phyloP scores from a whole-genome alignment of 2,797 vertebrate genomes.

The Chelonia mydas region DNA sequence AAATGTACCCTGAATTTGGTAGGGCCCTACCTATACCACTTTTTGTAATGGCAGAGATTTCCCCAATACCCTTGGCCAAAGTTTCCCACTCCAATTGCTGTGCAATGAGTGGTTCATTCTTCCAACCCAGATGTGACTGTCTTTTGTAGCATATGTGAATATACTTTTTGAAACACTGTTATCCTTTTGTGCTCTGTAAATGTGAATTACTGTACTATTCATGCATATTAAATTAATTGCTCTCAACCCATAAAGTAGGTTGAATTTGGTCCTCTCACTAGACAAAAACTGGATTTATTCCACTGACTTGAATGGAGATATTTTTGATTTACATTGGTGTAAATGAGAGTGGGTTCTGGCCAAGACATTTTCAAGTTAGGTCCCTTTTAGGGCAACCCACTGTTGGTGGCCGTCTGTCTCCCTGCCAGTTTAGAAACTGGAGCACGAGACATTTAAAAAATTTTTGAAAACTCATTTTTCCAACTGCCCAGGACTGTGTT shows the following conservation, averaged over 20 bases:
- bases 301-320: neutral
- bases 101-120: neutral
- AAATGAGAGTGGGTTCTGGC: neutral
- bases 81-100: neutral
- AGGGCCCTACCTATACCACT: no score
- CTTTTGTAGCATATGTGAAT: neutral
- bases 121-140: accelerated
- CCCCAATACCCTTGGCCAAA: neutral
- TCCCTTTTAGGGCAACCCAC: conserved; percentile 49
- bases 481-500: conserved; percentile 53
- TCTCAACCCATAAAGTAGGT: neutral
- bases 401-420: conserved; percentile 66
- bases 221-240: neutral
- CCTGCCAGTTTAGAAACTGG: conserved; percentile 59
- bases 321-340: neutral
- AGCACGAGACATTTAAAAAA: conserved; percentile 66
- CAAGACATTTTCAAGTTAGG: neutral
- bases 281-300: neutral
- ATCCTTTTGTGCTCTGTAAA: neutral
- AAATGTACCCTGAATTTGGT: no score
- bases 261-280: neutral
- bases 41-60: neutral
- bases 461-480: conserved; percentile 67
- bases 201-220: accelerated
- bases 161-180: neutral